Conservation (phyloP, 2,797 vertebrate genomes). For the Oreochromis mossambicus region DNA sequence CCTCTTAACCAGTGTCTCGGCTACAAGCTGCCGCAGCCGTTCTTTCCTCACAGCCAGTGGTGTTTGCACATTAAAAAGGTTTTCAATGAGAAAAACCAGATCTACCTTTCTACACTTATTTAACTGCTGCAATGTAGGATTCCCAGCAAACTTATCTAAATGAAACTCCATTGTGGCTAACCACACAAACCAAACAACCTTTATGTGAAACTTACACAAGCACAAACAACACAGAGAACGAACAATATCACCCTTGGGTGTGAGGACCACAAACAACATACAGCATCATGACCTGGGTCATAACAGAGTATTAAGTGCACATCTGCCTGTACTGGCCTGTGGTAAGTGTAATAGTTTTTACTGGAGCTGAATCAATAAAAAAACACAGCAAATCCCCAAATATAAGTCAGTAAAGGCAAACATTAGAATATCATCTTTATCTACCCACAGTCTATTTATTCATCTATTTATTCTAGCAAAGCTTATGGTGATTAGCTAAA, state of each 20-base stretch:
- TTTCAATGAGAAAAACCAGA: not conserved
- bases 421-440: not conserved
- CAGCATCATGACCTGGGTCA: not conserved
- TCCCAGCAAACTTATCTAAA: not conserved
- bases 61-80: not conserved
- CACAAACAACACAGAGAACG: not conserved
- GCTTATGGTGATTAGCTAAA: not conserved
- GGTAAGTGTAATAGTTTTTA: not conserved
- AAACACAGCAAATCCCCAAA: not conserved
- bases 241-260: not conserved
- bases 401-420: not conserved
- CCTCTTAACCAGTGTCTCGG: not conserved
- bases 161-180: not conserved
- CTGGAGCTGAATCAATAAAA: not conserved
- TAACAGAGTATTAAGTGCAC: not conserved
- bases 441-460: not conserved
- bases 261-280: not conserved
- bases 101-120: not conserved
- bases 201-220: not conserved
- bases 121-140: not conserved
- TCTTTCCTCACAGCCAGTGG: not conserved
- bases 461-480: not conserved
- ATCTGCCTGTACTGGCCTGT: not conserved
- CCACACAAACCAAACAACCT: not conserved
- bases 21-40: not conserved